Evolutionary conservation across 2,113 vertebrate species (phyloP), one percentile per base, ranked within the genome.

Genomic region (Nothobranchius kuhntae): DNA sequence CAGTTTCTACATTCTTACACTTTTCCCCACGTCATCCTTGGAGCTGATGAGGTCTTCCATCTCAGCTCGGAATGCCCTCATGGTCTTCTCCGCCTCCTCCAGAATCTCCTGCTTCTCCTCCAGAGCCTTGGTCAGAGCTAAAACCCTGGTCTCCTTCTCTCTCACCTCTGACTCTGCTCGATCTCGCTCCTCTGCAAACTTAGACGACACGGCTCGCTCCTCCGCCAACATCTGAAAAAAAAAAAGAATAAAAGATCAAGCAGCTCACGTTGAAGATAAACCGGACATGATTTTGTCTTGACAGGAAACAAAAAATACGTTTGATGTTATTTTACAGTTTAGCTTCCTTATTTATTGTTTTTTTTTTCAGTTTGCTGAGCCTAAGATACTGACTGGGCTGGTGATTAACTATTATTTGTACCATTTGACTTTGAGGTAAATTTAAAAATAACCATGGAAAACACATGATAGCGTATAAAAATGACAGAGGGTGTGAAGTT

Each of bases 1-100:
- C 0, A 2, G 13, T 12, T 1, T 15, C 50, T 14, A 78, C 14
- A n/a, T 0, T 26, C 82, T 95, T 91, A 99, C 97, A 0, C 92
- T 97, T 88, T 95, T 97, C 67, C 96, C 97, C 57, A 96, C 96
- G 0, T 98, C 96, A 0, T 98, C 96, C 90, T 98, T 97, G 86
- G 97, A 99, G 93, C 95, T 96, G 84, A 99, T 92, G 26, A 99
- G 94, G 36, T 96, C 95, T 80, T 99, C 96, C 95, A 98, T 97
- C 89, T 99, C 96, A 0, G 88, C 91, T 60, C 93, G 94, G 65
- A 98, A 86, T 56, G 89, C 68, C 83, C 96, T 98, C 77, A 94
- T 94, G 0, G 26, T 89, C 83, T 94, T 95, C 90, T 97, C 96
- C 2, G 95, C 87, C 68, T 99, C 96, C 81, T 96, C 95, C 66